Evolutionary conservation across 2,888 invertebrate genomes (phyloP), one percentile per base, ranked within the genome.

Genomic region (Ligdia adustata): DNA sequence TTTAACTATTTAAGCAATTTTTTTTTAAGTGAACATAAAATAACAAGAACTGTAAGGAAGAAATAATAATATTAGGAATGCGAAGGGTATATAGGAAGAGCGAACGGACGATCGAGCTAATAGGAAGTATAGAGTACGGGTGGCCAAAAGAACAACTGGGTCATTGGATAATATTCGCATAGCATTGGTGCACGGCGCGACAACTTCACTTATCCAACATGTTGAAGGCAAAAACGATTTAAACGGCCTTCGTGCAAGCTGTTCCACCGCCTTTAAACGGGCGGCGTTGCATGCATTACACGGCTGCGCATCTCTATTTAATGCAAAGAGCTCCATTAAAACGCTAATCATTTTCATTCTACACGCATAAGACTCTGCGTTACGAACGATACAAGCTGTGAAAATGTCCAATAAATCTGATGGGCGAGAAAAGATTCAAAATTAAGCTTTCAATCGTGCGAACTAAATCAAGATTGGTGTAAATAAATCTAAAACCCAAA

Each of bases 401-500:
- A 33, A 38, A 12, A 37, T 31, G 37, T 37, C 37, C 37, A 42
- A 49, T 39, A 39, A 38, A 49, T 49, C 42, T 34, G 38, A 42
- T 42, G 38, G 18, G 28, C 24, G 28, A 26, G 26, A 42, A 28
- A 35, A 47, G 35, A 46, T 53, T 54, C 31, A 42, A 52, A 55
- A 45, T 47, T 32, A 52, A 52, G 41, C 39, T 58, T 55, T 57
- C 52, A 57, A 65, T 62, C 57, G 62, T 62, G 61, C 51, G 48
- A 62, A 63, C 56, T 60, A 55, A 68, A 64, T 64, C 57, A 46
- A 50, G 54, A 51, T 63, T 58, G 56, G 48, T 64, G 59, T 69
- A 69, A 68, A 68, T 72, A 71, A 71, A 79, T 71, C 66, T 71
- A 66, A 79, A 77, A 72, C 57, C 64, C 60, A 80, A 78, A 80